Evolutionary conservation across 2,797 vertebrate species (phyloP).

Genomic region (Phoeniculus purpureus): DNA sequence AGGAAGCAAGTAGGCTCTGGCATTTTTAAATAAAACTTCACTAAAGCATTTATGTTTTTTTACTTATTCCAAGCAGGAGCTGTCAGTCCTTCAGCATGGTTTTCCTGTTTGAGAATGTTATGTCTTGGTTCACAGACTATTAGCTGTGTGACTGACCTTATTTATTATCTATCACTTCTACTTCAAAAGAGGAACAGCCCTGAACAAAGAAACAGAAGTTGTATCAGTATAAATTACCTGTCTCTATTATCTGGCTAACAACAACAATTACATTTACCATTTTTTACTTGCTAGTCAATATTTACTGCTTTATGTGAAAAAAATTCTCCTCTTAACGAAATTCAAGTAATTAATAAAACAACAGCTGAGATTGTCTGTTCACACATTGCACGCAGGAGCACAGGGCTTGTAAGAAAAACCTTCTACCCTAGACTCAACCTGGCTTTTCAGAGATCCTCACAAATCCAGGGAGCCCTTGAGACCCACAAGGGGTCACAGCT

Average conservation of each 20-base stretch:
- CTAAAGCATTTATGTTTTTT: background rate
- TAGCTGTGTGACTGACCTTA: slow-evolving; percentile 48
- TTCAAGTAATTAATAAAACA: slow-evolving; percentile 5
- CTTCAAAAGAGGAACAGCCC: slow-evolving; percentile 29
- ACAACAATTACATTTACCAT: background rate
- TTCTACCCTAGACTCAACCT: background rate
- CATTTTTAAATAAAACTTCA: slow-evolving; percentile 5
- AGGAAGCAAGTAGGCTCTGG: background rate
- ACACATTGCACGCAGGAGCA: background rate
- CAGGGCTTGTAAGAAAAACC: background rate
- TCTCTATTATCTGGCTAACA: background rate
- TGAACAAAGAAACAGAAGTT: slow-evolving; percentile 29
- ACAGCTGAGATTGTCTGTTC: background rate
- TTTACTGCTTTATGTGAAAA: background rate
- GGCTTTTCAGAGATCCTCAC: background rate
- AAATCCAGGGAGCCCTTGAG: background rate
- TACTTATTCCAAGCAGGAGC: background rate
- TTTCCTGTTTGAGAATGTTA: slow-evolving; percentile 29
- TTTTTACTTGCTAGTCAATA: slow-evolving; percentile 2
- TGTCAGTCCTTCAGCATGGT: background rate
- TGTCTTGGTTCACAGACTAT: background rate
- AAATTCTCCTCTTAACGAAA: background rate
- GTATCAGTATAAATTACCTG: background rate
- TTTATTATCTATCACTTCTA: slow-evolving; percentile 41
- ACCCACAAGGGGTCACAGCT: background rate